Percentiles rank a stretch among this genome's conserved stretches.
Evolutionary conservation across 2,113 vertebrate species (phyloP).

Genomic region (Neotragus pygmaeus): DNA sequence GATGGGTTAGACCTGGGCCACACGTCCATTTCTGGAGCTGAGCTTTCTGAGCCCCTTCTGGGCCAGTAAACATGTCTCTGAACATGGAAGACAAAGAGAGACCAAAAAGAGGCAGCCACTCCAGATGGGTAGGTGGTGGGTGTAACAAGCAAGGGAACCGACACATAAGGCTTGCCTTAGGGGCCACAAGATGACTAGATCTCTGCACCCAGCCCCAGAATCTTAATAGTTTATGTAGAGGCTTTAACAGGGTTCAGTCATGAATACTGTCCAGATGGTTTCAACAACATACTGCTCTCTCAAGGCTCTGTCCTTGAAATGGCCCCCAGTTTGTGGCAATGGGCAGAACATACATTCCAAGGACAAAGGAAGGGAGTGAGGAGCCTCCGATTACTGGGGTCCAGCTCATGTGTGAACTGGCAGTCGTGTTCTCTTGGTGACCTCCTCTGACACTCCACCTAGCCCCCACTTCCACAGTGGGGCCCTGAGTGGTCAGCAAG

Average conservation of each 20-base stretch:
- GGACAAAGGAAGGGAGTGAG: neutral
- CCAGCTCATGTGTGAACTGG: neutral
- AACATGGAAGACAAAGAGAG: neutral
- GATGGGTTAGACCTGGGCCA: neutral
- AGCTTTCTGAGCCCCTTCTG: neutral
- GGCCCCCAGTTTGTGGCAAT: too few relatives aligned
- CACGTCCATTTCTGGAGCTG: neutral
- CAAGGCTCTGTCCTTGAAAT: neutral
- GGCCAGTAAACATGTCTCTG: neutral
- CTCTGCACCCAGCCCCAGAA: neutral
- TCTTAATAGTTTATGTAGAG: neutral
- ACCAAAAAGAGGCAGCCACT: neutral
- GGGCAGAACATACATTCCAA: neutral
- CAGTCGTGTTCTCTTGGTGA: neutral
- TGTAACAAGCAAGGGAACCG: neutral
- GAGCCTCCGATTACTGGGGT: neutral
- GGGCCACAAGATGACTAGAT: neutral
- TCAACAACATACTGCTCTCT: neutral
- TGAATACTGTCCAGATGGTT: neutral
- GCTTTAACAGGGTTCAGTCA: neutral
- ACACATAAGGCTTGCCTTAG: neutral
- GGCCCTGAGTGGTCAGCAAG: neutral
- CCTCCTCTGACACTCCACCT: neutral
- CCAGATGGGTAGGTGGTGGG: neutral
- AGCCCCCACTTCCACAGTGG: neutral